Evolutionary conservation across 2,888 invertebrate genomes (phyloP), one percentile per base, ranked within the genome.

Genomic region (Ichneumon xanthorius): DNA sequence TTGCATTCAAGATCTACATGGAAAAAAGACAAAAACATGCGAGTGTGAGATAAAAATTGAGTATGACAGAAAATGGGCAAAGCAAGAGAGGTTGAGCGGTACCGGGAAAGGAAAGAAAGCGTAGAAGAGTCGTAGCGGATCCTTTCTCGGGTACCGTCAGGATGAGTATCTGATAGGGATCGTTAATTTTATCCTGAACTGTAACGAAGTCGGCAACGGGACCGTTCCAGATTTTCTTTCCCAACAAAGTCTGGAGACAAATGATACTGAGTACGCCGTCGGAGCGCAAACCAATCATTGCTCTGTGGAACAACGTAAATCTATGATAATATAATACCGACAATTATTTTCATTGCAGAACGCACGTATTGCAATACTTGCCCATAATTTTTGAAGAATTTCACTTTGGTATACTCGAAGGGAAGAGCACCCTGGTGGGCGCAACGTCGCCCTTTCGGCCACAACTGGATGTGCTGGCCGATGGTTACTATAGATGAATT

Each of bases 81-180:
- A 53, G 76, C 14, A 45, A 53, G 65, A 30, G 1, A 16, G 5
- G 14, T 22, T 72, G 7, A 11, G 0, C 61, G 19, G 61, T 90
- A 92, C 92, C 92, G 65, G 93, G 92, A 77, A 89, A 92, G 45
- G 92, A 92, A 63, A 91, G 78, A 37, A 92, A 77, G 73, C 87
- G 88, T 58, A 93, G 85, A 37, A 58, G 83, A 33, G 82, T 80
- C 50, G 77, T 87, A 3, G 40, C 50, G 14, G 19, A 61, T 55
- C 83, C 77, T 11, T 85, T 70, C 65, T 84, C 45, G 3, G 88
- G 80, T 72, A 68, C 77, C 48, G 84, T 88, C 16, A 93, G 76
- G 30, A 92, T 73, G n/a, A 93, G 82, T 77, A 93, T 88, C 68
- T 91, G 90, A 72, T 87, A 85, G 4, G 85, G 82, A 71, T 86